A percentile compares a stretch with the other conserved stretches of the same genome.
phyloP scores from a whole-genome alignment of 2,113 vertebrate species.

The Panthera uncia region DNA sequence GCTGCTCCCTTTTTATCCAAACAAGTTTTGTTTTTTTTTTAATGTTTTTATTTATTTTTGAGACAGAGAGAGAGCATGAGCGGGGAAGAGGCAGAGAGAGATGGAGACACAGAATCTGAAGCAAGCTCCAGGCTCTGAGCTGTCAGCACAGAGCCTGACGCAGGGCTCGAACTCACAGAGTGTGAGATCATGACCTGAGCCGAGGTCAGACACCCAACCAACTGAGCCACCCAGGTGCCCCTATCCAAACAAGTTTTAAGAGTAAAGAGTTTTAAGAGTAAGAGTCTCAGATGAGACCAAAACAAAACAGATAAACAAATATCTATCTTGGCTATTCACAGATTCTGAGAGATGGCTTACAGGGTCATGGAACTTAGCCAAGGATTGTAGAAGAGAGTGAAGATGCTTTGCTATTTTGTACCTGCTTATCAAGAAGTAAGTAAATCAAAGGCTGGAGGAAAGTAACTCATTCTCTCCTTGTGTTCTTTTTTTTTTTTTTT shows the following conservation, averaged over 20 bases:
- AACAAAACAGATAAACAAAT: not conserved
- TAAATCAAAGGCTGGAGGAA: not conserved
- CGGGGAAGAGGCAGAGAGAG: no score
- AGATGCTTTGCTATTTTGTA: not conserved
- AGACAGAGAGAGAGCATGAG: no score
- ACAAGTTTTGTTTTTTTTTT: not conserved
- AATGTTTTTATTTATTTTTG: no score
- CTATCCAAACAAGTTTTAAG: not conserved
- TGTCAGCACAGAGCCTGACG: no score
- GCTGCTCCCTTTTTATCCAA: not conserved
- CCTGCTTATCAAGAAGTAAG: not conserved
- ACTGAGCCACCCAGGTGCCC: no score
- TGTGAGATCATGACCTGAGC: no score
- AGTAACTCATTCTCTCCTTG: not conserved
- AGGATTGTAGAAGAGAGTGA: not conserved
- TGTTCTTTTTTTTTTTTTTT: not conserved
- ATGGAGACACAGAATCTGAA: no score
- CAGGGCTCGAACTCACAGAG: no score
- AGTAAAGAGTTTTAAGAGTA: not conserved
- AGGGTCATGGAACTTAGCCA: not conserved
- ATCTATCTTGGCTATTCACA: not conserved
- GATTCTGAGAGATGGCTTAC: not conserved
- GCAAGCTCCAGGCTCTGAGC: no score
- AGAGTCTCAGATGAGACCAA: not conserved
- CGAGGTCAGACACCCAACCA: no score